A percentile compares a stretch with the other conserved stretches of the same genome.
phyloP scores from a whole-genome alignment of 2,888 invertebrate species.

The Eugnorisma glareosa region DNA sequence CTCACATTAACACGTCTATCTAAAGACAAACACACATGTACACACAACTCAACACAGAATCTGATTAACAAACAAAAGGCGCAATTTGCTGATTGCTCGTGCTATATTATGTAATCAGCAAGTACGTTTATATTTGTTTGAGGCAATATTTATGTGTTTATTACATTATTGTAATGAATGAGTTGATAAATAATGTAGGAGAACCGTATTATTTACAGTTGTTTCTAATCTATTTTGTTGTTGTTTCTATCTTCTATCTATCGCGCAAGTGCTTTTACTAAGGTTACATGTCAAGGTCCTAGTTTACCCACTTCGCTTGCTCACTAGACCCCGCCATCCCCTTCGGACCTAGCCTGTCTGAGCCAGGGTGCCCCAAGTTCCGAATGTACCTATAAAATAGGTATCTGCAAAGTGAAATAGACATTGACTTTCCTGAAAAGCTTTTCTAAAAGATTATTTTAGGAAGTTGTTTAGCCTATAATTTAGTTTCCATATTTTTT shows the following conservation, averaged over 20 bases:
- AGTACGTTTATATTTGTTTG: constrained; percentile 18
- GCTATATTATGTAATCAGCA: constrained; percentile 24
- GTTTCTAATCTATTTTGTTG: neutral
- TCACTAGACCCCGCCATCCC: too few relatives aligned
- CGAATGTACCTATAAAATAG: neutral
- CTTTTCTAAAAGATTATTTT: neutral
- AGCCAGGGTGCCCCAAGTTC: too few relatives aligned
- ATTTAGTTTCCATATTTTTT: too few relatives aligned
- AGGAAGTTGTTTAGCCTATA: too few relatives aligned
- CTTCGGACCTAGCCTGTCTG: too few relatives aligned
- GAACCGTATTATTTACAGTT: neutral
- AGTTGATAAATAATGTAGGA: neutral
- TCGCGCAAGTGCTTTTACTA: neutral
- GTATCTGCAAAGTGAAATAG: too few relatives aligned
- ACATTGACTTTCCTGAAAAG: neutral
- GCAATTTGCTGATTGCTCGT: constrained; percentile 43
- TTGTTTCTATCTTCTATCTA: too few relatives aligned
- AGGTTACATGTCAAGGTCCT: neutral
- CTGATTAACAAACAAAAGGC: constrained; percentile 17
- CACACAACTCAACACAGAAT: constrained; percentile 17
- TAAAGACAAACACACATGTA: neutral
- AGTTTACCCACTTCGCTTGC: too few relatives aligned
- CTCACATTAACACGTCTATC: neutral
- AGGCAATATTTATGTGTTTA: constrained; percentile 22
- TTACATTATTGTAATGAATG: constrained; percentile 20